Base-by-base conservation (phyloP, 1,140 invertebrate genomes). In the Leptinotarsa defecta region DNA sequence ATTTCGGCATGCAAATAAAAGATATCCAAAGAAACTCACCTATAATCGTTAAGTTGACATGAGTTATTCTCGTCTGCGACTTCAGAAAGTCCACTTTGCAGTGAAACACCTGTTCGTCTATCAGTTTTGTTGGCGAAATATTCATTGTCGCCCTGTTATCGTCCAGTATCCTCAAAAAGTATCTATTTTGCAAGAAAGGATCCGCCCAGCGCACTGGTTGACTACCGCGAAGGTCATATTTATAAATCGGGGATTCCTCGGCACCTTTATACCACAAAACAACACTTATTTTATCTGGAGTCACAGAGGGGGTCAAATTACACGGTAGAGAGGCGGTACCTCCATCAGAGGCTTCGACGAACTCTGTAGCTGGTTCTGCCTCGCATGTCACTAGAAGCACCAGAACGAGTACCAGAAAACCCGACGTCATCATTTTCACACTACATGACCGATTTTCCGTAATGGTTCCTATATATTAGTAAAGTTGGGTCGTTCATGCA, bases 31-130 rank as follows among this genome's bases (percentile, higher is more conserved):
- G 8, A 43, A 43, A 86, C 91, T 91, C 87, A 94, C 93, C 92
- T 77, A 94, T 91, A 73, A 94, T 89, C 74, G 90, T 91, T 22
- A 95, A 85, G 84, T 93, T 92, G 79, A 94, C 90, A 61, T 91
- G 90, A 69, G 90, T 89, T 83, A 93, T 93, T 81, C 89, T 89
- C 0, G 93, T 94, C 1, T 92, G 91, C 8, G 91, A 91, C 48
- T 91, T 88, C 57, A 88, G 85, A 84, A 93, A 95, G 85, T 95
- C 93, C 2, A 94, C 92, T 43, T 92, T 86, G 82, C 93, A 95
- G 74, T 91, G 88, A 82, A 93, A 94, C 15, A 92, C 80, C 0
- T 91, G 92, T 71, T 90, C 89, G 80, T 94, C 87, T 61, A 87
- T 84, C 3, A 90, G 89, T 4, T 91, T 89, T 27, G 87, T 85